Evolutionary conservation across 2,888 invertebrate species (phyloP), one percentile per base, ranked within the genome.

Genomic region (Phoenoteleia sp.): DNA sequence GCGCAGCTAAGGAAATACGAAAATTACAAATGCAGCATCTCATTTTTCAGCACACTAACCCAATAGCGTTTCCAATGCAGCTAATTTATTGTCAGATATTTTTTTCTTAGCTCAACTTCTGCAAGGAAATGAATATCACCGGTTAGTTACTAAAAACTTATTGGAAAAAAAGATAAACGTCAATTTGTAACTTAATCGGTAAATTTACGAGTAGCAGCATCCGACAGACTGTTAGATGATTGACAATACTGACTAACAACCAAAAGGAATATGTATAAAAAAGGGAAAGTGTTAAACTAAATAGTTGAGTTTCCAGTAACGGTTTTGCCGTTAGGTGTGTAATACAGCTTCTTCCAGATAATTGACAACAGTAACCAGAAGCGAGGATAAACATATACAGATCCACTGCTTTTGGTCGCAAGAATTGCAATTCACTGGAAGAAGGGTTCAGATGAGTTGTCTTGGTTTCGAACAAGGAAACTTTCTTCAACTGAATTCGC

Each of bases 1-100:
- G 69, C 75, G 79, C 74, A 39, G 60, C 21, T 42, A 25, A 36
- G 19, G 47, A 58, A 52, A 66, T 54, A 54, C 29, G 58, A 66
- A 81, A 60, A 62, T 79, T 42, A 52, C 33, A 47, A 60, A 60
- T 45, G 42, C 27, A 64, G 13, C 39, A 7, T 64, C 15, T 54
- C 56, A 60, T 25, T 79, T 71, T 29, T 54, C 25, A 79, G 62
- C 60, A 67, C 36, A 49, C 66, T 67, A 60, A 67, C 39, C 76
- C 27, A 21, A 49, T 60, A 42, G 25, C 27, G 9, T 36, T 58
- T 56, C 21, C 69, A 27, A 17, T 19, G 64, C 15, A 25, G 45
- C 15, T 29, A 60, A 62, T 29, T 64, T 66, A 45, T 45, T 64
- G 45, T 66, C 54, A 66, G 21, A 39, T 74, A 62, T 52, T 29